Base-by-base conservation (phyloP, 1,140 invertebrate genomes). In the Sesamia nonagrioides region DNA sequence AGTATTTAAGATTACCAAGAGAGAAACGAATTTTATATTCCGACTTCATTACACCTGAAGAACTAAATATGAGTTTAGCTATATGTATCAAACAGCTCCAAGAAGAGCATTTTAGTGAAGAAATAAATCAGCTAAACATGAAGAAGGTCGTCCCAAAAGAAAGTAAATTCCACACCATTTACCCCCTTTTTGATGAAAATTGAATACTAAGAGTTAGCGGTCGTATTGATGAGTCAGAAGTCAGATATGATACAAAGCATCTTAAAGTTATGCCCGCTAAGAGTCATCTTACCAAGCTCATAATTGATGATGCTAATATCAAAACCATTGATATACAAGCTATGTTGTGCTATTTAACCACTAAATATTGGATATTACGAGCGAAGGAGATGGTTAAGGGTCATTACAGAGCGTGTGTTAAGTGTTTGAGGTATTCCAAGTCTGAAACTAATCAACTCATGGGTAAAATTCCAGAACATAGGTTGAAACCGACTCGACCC, bases 291-390 rank as follows among this genome's bases (percentile, higher is more conserved):
- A 83, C 81, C 2, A 37, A 66, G 0, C 42, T 86, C 2, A 35
- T 90, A 8, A 61, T 91, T 13, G 7, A 66, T 35, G 80, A 88
- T 77, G 84, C 82, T 17, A 87, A 92, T 75, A 11, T 79, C 1
- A 81, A 33, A 17, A 87, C 84, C 15, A 33, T 91, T 45, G 88
- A 90, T 80, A 87, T 87, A 35, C 79, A 86, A 69, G 40, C 92
- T 6, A 82, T 90, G 33, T 58, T 83, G 6, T 83, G 84, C 27
- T 77, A 79, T 50, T 75, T 95, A 5, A 68, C 79, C 40, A 79
- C 82, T 17, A 69, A 79, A 33, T 92, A 82, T 73, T 95, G 91
- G 90, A 88, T 91, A 21, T 6, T 89, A 2, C 52, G 78, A 15
- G 85, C 61, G 13, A 84, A 79, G 50, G 52, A 73, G 4, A 21